Evolutionary conservation across 2,888 invertebrate species (phyloP), one percentile per base, ranked within the genome.

Genomic region (Temnothorax unifasciatus): DNA sequence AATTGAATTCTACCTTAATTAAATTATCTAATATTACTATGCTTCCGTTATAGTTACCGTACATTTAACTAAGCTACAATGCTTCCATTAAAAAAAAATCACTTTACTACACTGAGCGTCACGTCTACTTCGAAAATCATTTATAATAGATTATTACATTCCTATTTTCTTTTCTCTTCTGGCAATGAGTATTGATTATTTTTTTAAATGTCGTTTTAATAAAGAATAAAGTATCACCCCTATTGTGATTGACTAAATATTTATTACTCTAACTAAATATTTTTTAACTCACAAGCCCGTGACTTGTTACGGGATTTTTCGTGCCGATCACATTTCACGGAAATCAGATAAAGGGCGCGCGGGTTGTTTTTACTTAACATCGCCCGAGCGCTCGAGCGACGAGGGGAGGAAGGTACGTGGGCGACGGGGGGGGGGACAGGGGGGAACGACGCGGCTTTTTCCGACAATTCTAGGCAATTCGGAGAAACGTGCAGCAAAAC

Each of bases 271-370:
- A 21, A 21, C 2, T 41, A 21, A 64, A 66, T 18, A 44, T 47
- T 8, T 44, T 15, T 1, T 15, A 41, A 44, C 8, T 25, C 8
- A 5, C n/a, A 63, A 38, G 8, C 5, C 3, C 25, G 11, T 4
- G 18, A 47, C 47, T 44, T 66, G 25, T 41, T 50, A 73, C 25
- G 25, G 6, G 3, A 73, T 73, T 57, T 47, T 68, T 66, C 15
- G 38, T 25, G 71, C 18, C 11, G 38, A 41, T 57, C n/a, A 54
- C 41, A 54, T 57, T 73, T 57, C 54, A 18, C 1, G 9, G 71
- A 73, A 73, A 57, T 73, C 41, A 73, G 71, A 73, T 73, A 73
- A 71, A 57, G 25, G 3, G 38, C 3, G 34, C 34, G 5, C n/a
- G 9, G 18, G 38, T 71, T 71, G 71, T 54, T 71, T 71, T 5